Base-by-base conservation (phyloP, 2,888 invertebrate species). In the Lacanobia oleracea region DNA sequence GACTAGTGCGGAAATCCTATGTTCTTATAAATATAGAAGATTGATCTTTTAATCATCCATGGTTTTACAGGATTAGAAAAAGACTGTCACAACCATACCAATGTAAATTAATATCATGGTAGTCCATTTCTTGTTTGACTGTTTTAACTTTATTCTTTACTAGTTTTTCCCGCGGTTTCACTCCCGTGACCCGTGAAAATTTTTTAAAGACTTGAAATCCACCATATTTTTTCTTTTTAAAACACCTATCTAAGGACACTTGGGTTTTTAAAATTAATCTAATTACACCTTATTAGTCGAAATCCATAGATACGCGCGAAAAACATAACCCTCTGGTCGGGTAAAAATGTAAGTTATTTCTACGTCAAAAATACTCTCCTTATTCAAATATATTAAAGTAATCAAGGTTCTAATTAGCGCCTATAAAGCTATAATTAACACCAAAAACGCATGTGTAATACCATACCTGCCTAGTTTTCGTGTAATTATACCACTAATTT, bases 1-100 rank as follows among this genome's bases (percentile, higher is more conserved):
- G 67, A 71, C 64, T 67, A 50, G 66, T 63, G 56, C 68, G 82
- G 75, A 82, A 82, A 76, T 59, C 59, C 78, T 56, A 69, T 78
- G 70, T 68, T 77, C 60, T 63, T 66, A 37, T 75, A 40, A 67
- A 82, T 69, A 23, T 64, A 70, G 59, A 62, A 72, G 21, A 67
- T 73, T 73, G 33, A 67, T 77, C 53, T 60, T 48, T 72, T 21
- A 69, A 73, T 77, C 53, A 64, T 48, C n/a, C 5, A n/a, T 68
- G 43, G 60, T 63, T 33, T 67, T 68, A 59, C 27, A 10, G 14
- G 43, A 59, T 67, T 43, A 60, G 7, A 56, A 27, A 16, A 14
- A 64, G 14, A 48, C 57, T 59, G 18, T 27, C 51, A n/a, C 14
- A 37, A 40, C 7, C 4, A 18, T 14, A 18, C 2, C 21, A 14